Percentiles rank a stretch among this genome's conserved stretches.
Evolutionary conservation across 2,113 vertebrate genomes (phyloP).

Genomic region (Typhlomys cinereus): DNA sequence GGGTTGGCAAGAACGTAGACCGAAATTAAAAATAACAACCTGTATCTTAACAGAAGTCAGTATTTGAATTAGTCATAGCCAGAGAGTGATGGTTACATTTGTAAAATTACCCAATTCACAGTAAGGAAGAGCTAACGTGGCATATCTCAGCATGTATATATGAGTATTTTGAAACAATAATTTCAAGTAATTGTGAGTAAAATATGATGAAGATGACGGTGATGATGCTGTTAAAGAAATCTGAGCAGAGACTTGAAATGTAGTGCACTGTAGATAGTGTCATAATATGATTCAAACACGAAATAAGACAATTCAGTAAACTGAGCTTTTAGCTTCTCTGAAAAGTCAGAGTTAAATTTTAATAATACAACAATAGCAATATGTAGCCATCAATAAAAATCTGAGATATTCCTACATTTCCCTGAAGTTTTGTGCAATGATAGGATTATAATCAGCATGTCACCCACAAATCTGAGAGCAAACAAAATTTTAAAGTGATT

Average conservation of each 20-base stretch:
- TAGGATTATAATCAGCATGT: not conserved
- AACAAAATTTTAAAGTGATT: slow-evolving; percentile 11
- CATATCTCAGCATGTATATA: not conserved
- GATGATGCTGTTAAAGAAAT: not conserved
- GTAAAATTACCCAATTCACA: not conserved
- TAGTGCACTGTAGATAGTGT: not conserved
- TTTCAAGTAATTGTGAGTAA: not conserved
- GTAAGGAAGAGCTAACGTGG: not conserved
- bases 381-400: not conserved
- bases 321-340: slow-evolving; percentile 23
- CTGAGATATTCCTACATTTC: not conserved
- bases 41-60: not conserved
- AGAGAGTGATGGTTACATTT: not conserved
- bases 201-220: not conserved
- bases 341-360: slow-evolving; percentile 41
- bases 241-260: not conserved
- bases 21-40: not conserved
- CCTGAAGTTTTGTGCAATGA: not conserved
- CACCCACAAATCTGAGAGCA: slow-evolving; percentile 11
- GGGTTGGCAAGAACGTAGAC: not conserved
- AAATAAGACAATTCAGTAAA: not conserved
- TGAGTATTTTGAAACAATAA: not conserved
- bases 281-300: not conserved
- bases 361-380: slow-evolving; percentile 26
- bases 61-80: not conserved